Conservation (phyloP, 2,113 vertebrate genomes). For the Oreochromis spilurus region DNA sequence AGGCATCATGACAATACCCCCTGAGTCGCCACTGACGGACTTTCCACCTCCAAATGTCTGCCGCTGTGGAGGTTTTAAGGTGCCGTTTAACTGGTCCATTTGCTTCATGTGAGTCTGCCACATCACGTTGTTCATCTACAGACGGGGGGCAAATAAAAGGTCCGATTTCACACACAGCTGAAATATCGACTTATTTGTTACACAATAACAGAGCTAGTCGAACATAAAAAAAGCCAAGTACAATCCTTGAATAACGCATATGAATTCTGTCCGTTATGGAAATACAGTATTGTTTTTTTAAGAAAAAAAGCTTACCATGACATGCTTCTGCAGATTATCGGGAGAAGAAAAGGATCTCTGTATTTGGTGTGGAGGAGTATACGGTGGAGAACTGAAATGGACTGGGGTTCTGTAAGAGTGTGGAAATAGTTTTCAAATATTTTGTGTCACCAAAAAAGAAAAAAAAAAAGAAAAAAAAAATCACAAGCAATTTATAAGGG, state of each 20-base stretch:
- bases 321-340: conserved; percentile 83
- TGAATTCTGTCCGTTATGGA: neutral
- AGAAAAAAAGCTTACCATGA: conserved; percentile 67
- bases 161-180: neutral
- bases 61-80: conserved; percentile 52
- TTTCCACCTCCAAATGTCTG: conserved; percentile 1
- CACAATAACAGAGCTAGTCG: neutral
- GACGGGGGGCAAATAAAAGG: neutral
- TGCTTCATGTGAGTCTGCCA: conserved; percentile 75
- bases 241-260: neutral
- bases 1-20: too few species aligned
- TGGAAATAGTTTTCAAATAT: neutral
- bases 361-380: conserved; percentile 47
- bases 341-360: conserved; percentile 74
- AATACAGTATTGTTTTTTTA: neutral
- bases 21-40: neutral
- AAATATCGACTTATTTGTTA: neutral
- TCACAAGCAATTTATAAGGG: neutral
- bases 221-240: neutral
- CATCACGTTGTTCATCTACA: conserved; percentile 76
- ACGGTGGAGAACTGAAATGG: conserved; percentile 50
- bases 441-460: neutral
- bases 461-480: neutral
- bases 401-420: conserved; percentile 56
- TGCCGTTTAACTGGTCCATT: conserved; percentile 53